Base-by-base conservation (phyloP, 53 echinoderm and acorn worm species). In the Stichopus horrens region DNA sequence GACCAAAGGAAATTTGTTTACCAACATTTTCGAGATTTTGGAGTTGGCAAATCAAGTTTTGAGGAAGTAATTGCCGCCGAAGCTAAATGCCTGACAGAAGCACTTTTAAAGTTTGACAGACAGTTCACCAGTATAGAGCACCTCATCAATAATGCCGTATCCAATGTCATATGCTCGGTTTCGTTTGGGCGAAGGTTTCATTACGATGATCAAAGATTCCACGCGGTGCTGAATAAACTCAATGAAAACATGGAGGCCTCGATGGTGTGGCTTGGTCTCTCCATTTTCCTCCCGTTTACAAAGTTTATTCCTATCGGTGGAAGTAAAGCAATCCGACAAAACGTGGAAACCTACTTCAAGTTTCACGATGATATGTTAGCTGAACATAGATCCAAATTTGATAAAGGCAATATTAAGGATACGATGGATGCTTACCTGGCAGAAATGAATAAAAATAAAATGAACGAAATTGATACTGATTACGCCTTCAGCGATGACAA, bases 401-500 rank as follows among this genome's bases (percentile, higher is more conserved):
- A 74, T 54, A 19, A 11, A 21, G 18, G 23, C 5, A 75, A 75
- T 8, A 9, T 53, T 18, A 74, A 22, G 23, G 87, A 87, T 75
- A 21, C 55, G 55, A 87, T 75, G 23, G 87, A 87, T 75, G 87
- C 87, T 10, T 87, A 87, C 57, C 9, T 87, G 74, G 14, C n/a
- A 8, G 87, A 87, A 75, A 87, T 87, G 5, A 87, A 87, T 23
- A 58, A 87, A 55, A 86, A 18, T n/a, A 7, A 9, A n/a, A n/a
- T 9, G 6, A 53, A 37, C 4, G 14, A 54, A 5, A 68, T 66
- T 23, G 19, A 8, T 0, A 16, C 8, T 18, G 52, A 13, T 19
- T 56, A 87, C 52, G 18, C 55, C 55, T 87, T 87, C 75, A 87
- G 74, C 7, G 87, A 87, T 19, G 75, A 87, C 21, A 87, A 87